Percentiles rank a stretch among this genome's conserved stretches.
Evolutionary conservation across 2,797 vertebrate species (phyloP).

Genomic region (Meda fulgida): DNA sequence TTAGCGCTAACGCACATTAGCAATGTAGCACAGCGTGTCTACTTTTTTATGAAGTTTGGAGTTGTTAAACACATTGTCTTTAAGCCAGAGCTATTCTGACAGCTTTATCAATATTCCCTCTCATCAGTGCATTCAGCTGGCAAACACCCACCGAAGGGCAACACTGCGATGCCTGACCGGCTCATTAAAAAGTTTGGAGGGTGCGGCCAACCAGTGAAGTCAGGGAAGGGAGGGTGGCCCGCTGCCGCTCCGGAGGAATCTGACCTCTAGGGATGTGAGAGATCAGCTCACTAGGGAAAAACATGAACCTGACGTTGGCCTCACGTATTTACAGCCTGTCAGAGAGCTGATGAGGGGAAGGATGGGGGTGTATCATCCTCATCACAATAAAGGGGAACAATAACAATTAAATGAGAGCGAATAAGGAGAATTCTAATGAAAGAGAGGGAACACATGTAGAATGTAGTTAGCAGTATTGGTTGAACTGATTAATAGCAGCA

Average conservation of each 20-base stretch:
- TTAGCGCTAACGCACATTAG: constrained; percentile 34
- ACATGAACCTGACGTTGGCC: constrained; percentile 68
- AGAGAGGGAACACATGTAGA: constrained; percentile 14
- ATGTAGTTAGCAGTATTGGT: constrained; percentile 1
- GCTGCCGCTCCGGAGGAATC: constrained; percentile 52
- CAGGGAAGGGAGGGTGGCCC: constrained; percentile 56
- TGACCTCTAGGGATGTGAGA: constrained; percentile 62
- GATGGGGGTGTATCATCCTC: constrained; percentile 43
- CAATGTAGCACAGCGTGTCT: constrained; percentile 4
- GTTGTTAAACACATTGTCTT: constrained; percentile 43
- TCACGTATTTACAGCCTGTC: constrained; percentile 70
- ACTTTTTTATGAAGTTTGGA: constrained; percentile 23
- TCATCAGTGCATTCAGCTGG: constrained; percentile 72
- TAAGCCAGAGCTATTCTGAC: constrained; percentile 53
- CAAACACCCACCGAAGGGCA: constrained; percentile 71
- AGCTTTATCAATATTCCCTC: constrained; percentile 78
- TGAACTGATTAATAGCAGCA: not conserved
- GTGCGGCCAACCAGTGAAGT: constrained; percentile 46
- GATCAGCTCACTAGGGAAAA: constrained; percentile 65
- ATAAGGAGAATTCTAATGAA: constrained; percentile 47
- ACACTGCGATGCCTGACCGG: constrained; percentile 67
- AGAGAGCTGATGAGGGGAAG: constrained; percentile 59
- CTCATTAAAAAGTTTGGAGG: constrained; percentile 79
- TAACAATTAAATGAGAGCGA: not conserved
- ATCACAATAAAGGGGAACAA: constrained; percentile 3